Evolutionary conservation across 2,113 vertebrate genomes (phyloP).

Genomic region (Lucifuga dentata): DNA sequence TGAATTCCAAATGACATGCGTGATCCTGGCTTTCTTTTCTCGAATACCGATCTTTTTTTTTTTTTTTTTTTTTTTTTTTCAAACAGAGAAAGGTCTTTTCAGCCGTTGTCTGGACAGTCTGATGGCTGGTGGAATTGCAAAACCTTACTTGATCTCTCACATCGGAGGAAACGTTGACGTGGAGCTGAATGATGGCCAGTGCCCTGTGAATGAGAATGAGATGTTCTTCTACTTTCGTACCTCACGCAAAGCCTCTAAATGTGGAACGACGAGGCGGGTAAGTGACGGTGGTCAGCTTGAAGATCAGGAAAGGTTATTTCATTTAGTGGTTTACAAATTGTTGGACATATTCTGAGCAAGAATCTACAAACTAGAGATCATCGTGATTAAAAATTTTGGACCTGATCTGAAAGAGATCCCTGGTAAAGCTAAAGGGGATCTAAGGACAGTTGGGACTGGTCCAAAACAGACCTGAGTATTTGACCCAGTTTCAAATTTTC

Average conservation of each 20-base stretch:
- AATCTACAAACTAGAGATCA: too few species aligned
- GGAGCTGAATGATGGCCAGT: conserved; percentile 75
- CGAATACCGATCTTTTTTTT: too few species aligned
- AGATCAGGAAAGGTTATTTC: neutral
- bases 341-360: too few species aligned
- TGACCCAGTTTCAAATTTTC: too few species aligned
- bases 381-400: too few species aligned
- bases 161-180: conserved; percentile 56
- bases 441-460: too few species aligned
- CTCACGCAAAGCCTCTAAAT: conserved; percentile 40
- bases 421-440: too few species aligned
- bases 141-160: conserved; percentile 64
- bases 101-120: conserved; percentile 65
- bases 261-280: conserved; percentile 72
- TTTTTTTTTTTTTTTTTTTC: neutral
- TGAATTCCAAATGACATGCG: too few species aligned
- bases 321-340: too few species aligned
- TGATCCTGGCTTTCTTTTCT: too few species aligned
- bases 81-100: conserved; percentile 77
- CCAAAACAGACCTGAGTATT: too few species aligned
- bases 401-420: too few species aligned
- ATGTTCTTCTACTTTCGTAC: conserved; percentile 61
- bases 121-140: conserved; percentile 71
- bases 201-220: conserved; percentile 51
- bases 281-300: conserved; percentile 17